phyloP scores from a whole-genome alignment of 2,888 invertebrate species.

The Brachypterus glaber region DNA sequence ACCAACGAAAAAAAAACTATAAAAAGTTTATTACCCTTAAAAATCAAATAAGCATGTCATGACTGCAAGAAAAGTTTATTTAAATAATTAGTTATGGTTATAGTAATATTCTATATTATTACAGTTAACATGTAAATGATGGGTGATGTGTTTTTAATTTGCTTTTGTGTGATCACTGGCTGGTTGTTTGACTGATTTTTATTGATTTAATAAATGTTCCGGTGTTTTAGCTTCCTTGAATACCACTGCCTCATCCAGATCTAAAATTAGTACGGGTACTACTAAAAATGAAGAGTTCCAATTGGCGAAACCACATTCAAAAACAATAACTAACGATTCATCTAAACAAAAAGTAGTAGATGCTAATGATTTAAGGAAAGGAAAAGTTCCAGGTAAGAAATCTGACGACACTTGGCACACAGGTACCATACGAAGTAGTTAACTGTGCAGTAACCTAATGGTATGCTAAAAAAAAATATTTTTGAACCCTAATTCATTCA shows the following conservation, averaged over 20 bases:
- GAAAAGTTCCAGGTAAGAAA: slow-evolving; percentile 37
- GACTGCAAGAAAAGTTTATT: no score
- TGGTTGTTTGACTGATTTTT: slow-evolving; percentile 23
- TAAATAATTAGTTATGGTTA: no score
- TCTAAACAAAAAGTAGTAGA: slow-evolving; percentile 33
- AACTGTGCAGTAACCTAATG: no score
- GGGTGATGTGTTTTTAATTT: not conserved
- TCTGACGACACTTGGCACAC: slow-evolving; percentile 39
- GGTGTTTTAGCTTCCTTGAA: slow-evolving; percentile 64
- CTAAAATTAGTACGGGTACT: slow-evolving; percentile 54
- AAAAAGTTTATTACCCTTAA: no score
- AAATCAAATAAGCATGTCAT: no score
- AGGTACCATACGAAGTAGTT: no score
- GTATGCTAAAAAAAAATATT: no score
- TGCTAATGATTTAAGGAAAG: slow-evolving; percentile 32
- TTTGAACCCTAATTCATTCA: no score
- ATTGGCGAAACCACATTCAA: slow-evolving; percentile 39
- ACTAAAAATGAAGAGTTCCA: slow-evolving; percentile 42
- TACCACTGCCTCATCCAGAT: slow-evolving; percentile 63
- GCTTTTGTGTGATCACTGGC: slow-evolving; percentile 15
- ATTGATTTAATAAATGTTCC: slow-evolving; percentile 34
- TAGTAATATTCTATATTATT: no score
- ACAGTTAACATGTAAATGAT: no score
- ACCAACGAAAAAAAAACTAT: no score
- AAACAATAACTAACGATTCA: slow-evolving; percentile 32